These are phyloP conservation scores for Phalacrocorax brasilianus DNA, from an alignment of 2,113 vertebrate genomes.

Conservation along the genomic window DNA sequence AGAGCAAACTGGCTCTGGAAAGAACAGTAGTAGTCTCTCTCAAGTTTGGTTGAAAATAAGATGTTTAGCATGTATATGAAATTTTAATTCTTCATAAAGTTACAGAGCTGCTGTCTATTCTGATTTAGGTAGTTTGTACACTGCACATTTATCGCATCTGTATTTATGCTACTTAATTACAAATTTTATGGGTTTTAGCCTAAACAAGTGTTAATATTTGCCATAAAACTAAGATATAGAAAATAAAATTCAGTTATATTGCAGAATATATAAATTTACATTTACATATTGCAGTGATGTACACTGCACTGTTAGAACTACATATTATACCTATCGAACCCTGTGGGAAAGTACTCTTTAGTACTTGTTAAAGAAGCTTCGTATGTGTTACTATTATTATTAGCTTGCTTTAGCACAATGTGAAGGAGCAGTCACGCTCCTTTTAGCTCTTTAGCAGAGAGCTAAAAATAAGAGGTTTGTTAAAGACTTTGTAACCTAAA, in stretches of 20 bases:
- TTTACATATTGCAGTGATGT: neutral
- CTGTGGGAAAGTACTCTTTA: neutral
- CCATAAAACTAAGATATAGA: slow-evolving; percentile 1
- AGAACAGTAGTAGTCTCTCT: neutral
- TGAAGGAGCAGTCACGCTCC: neutral
- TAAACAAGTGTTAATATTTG: slow-evolving; percentile 7
- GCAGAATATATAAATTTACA: neutral
- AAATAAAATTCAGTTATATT: slow-evolving; percentile 13
- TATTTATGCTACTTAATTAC: slow-evolving; percentile 7
- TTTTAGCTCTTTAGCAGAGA: neutral
- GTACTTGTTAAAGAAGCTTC: neutral
- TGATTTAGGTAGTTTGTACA: neutral
- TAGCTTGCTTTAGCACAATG: neutral
- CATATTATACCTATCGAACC: neutral
- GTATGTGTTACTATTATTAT: neutral
- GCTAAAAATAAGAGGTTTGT: neutral
- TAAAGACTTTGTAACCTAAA: neutral
- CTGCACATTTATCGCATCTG: neutral
- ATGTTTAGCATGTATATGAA: neutral
- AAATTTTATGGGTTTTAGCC: neutral
- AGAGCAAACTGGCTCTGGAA: neutral
- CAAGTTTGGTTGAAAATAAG: neutral
- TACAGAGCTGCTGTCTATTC: neutral
- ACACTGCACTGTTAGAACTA: neutral
- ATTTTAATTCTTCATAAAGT: slow-evolving; percentile 19